phyloP scores from a whole-genome alignment of 2,113 vertebrate species.

The Pelecanus crispus region DNA sequence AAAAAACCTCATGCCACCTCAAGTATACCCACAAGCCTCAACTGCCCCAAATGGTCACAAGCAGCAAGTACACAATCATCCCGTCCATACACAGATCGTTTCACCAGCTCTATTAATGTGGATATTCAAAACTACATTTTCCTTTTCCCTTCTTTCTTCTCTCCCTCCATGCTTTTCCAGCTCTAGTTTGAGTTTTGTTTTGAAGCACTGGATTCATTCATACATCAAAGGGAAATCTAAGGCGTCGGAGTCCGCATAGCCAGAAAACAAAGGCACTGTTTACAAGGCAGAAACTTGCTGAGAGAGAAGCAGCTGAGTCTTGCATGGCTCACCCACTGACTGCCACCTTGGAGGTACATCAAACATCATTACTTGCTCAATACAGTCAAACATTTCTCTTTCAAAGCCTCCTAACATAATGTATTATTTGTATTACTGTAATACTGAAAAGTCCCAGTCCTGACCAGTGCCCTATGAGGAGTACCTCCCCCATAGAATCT shows the following conservation, averaged over 20 bases:
- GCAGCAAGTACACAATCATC: not conserved
- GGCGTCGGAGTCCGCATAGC: not conserved
- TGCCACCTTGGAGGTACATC: constrained; percentile 51
- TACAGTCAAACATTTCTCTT: constrained; percentile 17
- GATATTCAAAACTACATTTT: not conserved
- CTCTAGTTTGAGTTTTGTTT: not conserved
- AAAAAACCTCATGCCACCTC: not conserved
- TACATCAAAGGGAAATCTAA: constrained; percentile 34
- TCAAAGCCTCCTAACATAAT: constrained; percentile 22
- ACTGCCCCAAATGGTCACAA: not conserved
- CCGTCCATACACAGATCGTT: not conserved
- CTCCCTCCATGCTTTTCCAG: not conserved
- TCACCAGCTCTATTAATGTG: not conserved
- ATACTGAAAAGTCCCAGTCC: not conserved
- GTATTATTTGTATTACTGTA: constrained; percentile 19
- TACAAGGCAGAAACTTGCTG: constrained; percentile 2
- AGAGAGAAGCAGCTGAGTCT: constrained; percentile 49
- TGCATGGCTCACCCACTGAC: constrained; percentile 36
- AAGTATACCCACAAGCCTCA: not conserved
- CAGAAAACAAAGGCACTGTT: constrained; percentile 45
- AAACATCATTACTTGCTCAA: constrained; percentile 17
- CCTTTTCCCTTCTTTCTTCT: not conserved
- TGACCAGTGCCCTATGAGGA: not conserved
- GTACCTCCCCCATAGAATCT: not conserved
- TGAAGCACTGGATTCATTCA: constrained; percentile 42